Evolutionary conservation across 2,888 invertebrate genomes (phyloP).

Genomic region (Dolichopus griseipennis): DNA sequence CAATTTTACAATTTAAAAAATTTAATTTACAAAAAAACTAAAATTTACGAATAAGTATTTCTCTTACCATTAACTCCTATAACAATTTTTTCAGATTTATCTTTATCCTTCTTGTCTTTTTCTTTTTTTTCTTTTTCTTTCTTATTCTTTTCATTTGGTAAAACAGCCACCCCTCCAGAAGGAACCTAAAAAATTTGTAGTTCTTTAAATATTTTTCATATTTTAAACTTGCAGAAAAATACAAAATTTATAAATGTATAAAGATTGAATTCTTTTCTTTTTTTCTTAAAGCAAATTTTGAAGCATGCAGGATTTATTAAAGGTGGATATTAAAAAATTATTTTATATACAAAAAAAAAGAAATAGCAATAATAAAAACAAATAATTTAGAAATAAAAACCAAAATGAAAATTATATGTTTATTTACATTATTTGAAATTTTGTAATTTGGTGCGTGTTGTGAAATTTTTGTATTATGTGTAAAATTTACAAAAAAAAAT

Average conservation of each 20-base stretch:
- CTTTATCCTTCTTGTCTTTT: conserved; percentile 25
- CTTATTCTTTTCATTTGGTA: conserved; percentile 55
- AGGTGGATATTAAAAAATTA: not conserved
- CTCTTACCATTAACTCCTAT: conserved; percentile 29
- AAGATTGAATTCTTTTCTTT: not conserved
- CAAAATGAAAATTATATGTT: too few relatives aligned
- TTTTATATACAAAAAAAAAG: not conserved
- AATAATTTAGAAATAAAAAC: too few relatives aligned
- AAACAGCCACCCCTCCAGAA: conserved; percentile 72
- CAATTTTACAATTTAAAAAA: too few relatives aligned
- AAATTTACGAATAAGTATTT: too few relatives aligned
- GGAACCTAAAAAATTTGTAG: conserved; percentile 70
- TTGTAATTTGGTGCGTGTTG: not conserved
- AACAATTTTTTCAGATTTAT: conserved; percentile 26
- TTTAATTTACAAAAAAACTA: too few relatives aligned
- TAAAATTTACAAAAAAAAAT: too few relatives aligned
- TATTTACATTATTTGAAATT: not conserved
- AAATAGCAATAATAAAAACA: not conserved
- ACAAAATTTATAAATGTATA: not conserved
- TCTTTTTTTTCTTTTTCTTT: conserved; percentile 53
- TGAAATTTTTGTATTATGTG: too few relatives aligned
- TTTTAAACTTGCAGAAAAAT: too few relatives aligned
- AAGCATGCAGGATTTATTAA: conserved; percentile 13
- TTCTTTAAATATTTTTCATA: too few relatives aligned
- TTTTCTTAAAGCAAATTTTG: not conserved